Evolutionary conservation across 2,797 vertebrate species (phyloP).

Genomic region (Eulemur rubriventer): DNA sequence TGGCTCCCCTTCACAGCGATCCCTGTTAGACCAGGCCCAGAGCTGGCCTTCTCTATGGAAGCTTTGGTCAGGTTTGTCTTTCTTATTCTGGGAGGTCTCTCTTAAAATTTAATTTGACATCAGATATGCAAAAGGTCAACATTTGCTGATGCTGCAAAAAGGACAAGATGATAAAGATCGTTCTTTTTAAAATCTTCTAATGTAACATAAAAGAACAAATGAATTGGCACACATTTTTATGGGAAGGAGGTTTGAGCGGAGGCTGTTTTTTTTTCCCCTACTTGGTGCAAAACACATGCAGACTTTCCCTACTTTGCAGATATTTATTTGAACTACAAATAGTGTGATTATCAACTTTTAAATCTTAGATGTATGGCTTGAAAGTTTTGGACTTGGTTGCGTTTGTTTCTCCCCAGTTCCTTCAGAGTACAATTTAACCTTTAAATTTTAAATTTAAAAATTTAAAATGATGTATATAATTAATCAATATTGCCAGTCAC

Average conservation of each 20-base stretch:
- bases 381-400: background rate
- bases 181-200: background rate
- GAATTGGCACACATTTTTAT: background rate
- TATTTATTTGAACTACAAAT: background rate
- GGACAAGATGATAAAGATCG: background rate
- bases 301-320: background rate
- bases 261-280: background rate
- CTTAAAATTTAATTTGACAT: conserved; percentile 27
- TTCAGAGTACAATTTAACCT: background rate
- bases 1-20: background rate
- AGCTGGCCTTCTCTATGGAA: background rate
- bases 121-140: background rate
- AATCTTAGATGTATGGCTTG: background rate
- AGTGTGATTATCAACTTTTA: background rate
- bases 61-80: background rate
- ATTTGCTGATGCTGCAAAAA: background rate
- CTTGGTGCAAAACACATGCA: background rate
- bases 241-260: background rate
- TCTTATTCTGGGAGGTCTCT: background rate
- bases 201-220: background rate
- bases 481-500: background rate
- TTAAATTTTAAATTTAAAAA: conserved; percentile 4
- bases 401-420: background rate
- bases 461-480: background rate
- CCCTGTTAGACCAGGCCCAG: background rate